These are phyloP conservation scores for Pocillopora verrucosa DNA, from an alignment of 64 coral and sea anemone species.

Conservation along the genomic window DNA sequence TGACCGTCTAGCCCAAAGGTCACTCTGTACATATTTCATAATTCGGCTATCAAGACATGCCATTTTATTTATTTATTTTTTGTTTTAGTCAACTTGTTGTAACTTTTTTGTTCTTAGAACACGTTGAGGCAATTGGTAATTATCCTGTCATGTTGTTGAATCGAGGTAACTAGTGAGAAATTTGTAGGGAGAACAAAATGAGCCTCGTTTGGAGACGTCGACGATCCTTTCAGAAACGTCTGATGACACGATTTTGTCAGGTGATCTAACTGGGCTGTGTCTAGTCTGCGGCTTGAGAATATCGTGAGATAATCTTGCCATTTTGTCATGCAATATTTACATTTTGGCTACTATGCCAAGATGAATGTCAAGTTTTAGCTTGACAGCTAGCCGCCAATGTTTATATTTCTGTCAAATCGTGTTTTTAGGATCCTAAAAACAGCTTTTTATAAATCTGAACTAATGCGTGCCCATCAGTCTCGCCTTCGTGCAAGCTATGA, in stretches of 20 bases:
- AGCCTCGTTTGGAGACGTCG: neutral
- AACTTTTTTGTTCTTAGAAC: neutral
- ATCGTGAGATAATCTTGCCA: neutral
- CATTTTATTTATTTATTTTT: neutral
- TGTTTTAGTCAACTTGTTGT: neutral
- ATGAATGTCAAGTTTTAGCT: neutral
- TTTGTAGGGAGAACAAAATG: neutral
- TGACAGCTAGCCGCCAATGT: neutral
- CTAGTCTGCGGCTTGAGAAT: neutral
- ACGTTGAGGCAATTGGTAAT: neutral
- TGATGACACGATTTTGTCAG: neutral
- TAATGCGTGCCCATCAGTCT: neutral
- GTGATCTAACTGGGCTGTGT: neutral
- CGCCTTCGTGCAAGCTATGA: no score
- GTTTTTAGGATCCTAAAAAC: neutral
- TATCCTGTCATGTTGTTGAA: neutral
- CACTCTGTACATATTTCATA: neutral
- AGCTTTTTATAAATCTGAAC: neutral
- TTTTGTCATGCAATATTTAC: neutral
- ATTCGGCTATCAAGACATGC: no score
- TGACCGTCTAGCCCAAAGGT: conserved; percentile 19
- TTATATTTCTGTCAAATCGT: no score
- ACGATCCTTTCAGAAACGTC: neutral
- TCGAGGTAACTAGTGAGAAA: neutral
- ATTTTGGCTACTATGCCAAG: neutral